Evolutionary conservation across 2,888 invertebrate species (phyloP).

Genomic region (Athripsodes cinereus): DNA sequence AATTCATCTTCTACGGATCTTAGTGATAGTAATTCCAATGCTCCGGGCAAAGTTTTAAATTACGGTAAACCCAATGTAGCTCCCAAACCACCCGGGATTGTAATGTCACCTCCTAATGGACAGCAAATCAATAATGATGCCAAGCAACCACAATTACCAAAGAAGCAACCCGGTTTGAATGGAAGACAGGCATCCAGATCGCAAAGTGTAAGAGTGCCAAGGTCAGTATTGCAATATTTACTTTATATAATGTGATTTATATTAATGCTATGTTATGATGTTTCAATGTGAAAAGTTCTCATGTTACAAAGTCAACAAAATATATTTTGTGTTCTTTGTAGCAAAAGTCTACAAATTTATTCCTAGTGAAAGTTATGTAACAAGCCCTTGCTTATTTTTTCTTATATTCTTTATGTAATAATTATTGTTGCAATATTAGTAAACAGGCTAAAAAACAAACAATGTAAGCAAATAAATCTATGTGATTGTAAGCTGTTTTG

Average conservation of each 20-base stretch:
- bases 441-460: too few relatives aligned
- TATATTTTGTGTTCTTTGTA: too few relatives aligned
- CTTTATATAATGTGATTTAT: neutral
- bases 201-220: slow-evolving; percentile 79
- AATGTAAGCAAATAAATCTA: too few relatives aligned
- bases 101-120: slow-evolving; percentile 24
- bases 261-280: neutral
- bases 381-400: too few relatives aligned
- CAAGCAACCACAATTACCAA: slow-evolving; percentile 61
- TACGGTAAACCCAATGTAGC: slow-evolving; percentile 80
- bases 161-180: slow-evolving; percentile 52
- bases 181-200: slow-evolving; percentile 62
- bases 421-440: too few relatives aligned
- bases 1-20: slow-evolving; percentile 7
- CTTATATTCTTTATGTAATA: too few relatives aligned
- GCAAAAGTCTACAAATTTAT: too few relatives aligned
- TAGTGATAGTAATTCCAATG: slow-evolving; percentile 1
- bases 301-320: too few relatives aligned
- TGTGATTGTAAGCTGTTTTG: too few relatives aligned
- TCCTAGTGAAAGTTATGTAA: too few relatives aligned
- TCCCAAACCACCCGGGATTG: slow-evolving; percentile 68
- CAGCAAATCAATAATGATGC: slow-evolving; percentile 29
- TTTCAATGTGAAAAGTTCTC: too few relatives aligned
- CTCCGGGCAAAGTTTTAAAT: slow-evolving; percentile 31
- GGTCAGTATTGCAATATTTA: slow-evolving; percentile 39